Evolutionary conservation across 2,797 vertebrate species (phyloP).

Genomic region (Eremophila alpestris): DNA sequence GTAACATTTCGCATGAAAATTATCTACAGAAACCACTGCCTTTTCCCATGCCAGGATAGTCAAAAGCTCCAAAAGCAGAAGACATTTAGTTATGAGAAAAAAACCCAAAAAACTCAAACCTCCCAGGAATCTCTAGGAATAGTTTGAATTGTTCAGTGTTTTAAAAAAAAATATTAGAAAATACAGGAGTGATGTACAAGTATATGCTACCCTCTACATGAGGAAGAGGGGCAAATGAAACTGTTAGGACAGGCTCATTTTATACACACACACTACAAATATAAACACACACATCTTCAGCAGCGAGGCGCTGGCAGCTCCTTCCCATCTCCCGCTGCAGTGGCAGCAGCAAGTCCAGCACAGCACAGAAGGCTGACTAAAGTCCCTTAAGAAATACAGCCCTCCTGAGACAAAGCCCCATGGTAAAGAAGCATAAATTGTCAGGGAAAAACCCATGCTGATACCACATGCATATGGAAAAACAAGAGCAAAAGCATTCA

Average conservation of each 20-base stretch:
- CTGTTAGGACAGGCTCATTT: background rate
- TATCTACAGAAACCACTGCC: background rate
- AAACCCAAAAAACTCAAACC: too few relatives aligned
- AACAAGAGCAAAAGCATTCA: background rate
- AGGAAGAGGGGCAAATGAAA: background rate
- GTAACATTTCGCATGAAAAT: background rate
- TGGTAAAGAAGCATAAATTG: background rate
- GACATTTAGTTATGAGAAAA: background rate
- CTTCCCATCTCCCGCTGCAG: background rate
- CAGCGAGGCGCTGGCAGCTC: background rate
- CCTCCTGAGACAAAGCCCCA: background rate
- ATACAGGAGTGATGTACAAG: background rate
- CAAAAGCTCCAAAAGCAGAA: conserved; percentile 3
- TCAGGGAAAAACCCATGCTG: background rate
- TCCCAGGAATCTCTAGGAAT: background rate
- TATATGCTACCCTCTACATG: background rate
- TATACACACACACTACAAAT: background rate
- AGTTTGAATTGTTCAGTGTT: background rate
- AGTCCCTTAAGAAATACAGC: background rate
- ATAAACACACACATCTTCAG: background rate
- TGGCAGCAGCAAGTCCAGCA: background rate
- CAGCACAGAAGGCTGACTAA: background rate
- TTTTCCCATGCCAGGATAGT: background rate
- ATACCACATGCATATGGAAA: background rate
- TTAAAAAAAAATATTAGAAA: background rate